Evolutionary conservation across 2,797 vertebrate species (phyloP).

Genomic region (Percopsis omiscomaycus): DNA sequence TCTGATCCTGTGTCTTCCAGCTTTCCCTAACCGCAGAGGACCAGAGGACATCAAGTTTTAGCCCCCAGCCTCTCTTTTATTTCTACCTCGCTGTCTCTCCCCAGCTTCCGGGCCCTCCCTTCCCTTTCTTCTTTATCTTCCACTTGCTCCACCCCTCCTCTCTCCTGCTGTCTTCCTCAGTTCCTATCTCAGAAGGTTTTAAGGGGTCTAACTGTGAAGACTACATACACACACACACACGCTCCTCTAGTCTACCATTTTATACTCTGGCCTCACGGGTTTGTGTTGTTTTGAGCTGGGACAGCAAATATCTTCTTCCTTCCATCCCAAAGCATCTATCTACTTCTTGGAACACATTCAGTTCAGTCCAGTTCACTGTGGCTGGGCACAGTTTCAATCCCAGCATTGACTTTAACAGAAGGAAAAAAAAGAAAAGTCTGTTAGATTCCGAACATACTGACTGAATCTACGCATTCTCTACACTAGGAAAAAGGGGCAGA

Average conservation of each 20-base stretch:
- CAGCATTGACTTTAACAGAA: conserved; percentile 32
- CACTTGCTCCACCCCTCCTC: conserved; percentile 14
- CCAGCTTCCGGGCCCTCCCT: not conserved
- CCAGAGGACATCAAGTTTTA: too few relatives aligned
- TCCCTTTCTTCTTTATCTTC: conserved; percentile 5
- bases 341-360: conserved; percentile 20
- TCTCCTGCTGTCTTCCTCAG: conserved; percentile 62
- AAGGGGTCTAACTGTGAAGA: conserved; percentile 68
- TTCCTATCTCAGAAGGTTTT: conserved; percentile 55
- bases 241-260: conserved; percentile 31
- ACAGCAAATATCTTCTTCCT: conserved; percentile 28
- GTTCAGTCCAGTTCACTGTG: conserved; percentile 1
- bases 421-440: not conserved
- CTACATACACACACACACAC: conserved; percentile 31
- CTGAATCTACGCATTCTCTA: conserved; percentile 10
- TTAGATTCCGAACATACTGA: not conserved
- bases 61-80: not conserved
- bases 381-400: conserved; percentile 32
- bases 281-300: conserved; percentile 34
- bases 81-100: not conserved
- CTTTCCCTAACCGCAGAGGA: too few relatives aligned
- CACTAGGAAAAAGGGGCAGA: not conserved
- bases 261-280: conserved; percentile 38
- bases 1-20: too few relatives aligned
- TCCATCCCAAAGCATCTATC: conserved; percentile 8